phyloP scores from a whole-genome alignment of 2,797 vertebrate genomes.

The Danionella dracula region DNA sequence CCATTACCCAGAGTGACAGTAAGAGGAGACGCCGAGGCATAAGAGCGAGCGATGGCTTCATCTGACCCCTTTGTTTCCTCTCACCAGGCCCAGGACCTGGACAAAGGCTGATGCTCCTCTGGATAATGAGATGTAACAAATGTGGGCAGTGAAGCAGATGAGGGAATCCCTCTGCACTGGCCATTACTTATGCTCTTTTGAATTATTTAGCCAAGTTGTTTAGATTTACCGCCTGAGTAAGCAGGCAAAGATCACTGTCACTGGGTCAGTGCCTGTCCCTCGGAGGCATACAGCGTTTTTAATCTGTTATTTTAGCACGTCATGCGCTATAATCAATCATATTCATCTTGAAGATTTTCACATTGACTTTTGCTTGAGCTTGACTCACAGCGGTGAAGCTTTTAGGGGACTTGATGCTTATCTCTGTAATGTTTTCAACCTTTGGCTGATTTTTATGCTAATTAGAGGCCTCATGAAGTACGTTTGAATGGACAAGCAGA shows the following conservation, averaged over 20 bases:
- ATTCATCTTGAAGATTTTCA: too few species aligned
- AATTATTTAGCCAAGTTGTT: conserved; percentile 56
- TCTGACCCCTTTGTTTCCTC: conserved; percentile 34
- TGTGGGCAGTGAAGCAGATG: conserved; percentile 24
- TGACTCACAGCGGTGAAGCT: not conserved
- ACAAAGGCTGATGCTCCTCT: conserved; percentile 33
- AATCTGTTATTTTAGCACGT: not conserved
- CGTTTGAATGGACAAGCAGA: conserved; percentile 39
- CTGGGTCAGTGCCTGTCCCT: conserved; percentile 14
- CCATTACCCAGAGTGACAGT: conserved; percentile 39
- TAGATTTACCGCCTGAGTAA: conserved; percentile 46
- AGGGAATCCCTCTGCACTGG: conserved; percentile 13
- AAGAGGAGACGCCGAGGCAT: conserved; percentile 12
- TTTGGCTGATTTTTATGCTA: conserved; percentile 34
- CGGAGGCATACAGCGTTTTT: not conserved
- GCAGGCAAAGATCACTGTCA: conserved; percentile 35
- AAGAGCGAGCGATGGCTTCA: conserved; percentile 27
- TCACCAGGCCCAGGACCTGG: conserved; percentile 18
- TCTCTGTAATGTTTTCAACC: not conserved
- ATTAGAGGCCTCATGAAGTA: conserved; percentile 33
- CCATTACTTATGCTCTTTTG: conserved; percentile 49
- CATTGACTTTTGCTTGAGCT: not conserved
- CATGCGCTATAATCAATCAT: not conserved
- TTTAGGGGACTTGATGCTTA: not conserved
- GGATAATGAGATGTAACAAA: conserved; percentile 8